phyloP scores from a whole-genome alignment of 2,113 vertebrate genomes.

The Acinonyx jubatus region DNA sequence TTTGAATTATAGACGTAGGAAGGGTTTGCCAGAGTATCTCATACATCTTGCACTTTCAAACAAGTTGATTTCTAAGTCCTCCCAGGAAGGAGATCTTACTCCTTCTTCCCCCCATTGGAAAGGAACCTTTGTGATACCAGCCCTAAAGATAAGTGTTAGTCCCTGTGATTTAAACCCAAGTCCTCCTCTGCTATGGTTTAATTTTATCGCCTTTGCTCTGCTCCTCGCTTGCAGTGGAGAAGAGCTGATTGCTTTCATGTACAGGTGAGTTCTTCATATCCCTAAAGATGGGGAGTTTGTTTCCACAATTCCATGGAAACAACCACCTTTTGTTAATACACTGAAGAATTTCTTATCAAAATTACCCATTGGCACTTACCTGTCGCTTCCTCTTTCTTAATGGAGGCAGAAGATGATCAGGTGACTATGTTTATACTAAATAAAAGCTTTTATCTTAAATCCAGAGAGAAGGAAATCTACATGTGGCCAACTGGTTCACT shows the following conservation, averaged over 20 bases:
- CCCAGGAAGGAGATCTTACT: neutral
- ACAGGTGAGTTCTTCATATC: neutral
- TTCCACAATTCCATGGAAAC: neutral
- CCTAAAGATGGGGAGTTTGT: neutral
- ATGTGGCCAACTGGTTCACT: neutral
- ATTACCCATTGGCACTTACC: neutral
- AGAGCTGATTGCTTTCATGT: neutral
- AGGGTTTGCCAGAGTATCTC: neutral
- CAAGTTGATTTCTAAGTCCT: neutral
- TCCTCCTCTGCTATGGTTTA: neutral
- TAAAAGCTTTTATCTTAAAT: neutral
- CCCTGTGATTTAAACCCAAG: neutral
- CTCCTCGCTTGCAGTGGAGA: neutral
- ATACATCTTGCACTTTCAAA: neutral
- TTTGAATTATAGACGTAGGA: neutral
- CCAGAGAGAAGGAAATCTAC: neutral
- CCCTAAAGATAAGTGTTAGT: neutral
- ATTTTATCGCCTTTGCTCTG: neutral
- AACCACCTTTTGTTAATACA: neutral
- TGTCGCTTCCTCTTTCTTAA: constrained; percentile 47
- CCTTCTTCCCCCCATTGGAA: neutral
- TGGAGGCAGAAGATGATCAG: neutral
- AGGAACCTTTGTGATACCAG: neutral
- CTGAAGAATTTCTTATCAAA: constrained; percentile 28
- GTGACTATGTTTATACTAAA: constrained; percentile 1